Evolutionary conservation across 2,888 invertebrate species (phyloP), one percentile per base, ranked within the genome.

Genomic region (Cheilosia grossa): DNA sequence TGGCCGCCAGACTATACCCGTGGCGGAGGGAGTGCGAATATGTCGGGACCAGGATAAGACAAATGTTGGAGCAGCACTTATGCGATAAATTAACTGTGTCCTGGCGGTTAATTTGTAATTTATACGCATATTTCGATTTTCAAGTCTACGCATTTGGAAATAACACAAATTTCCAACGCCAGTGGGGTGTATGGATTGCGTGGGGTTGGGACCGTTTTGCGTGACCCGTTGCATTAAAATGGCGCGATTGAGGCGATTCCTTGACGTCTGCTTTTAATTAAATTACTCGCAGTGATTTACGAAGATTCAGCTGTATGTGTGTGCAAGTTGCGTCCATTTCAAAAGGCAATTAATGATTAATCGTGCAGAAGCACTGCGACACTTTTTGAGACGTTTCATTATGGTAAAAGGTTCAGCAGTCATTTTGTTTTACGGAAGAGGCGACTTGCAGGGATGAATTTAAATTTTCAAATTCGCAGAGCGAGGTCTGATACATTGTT

Each of bases 21-120:
- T 30, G 27, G 27, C 6, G 33, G 33, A 2, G 30, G 7, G 21
- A 21, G 21, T 56, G 56, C 19, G 47, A 21, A 21, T 51, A 19
- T 42, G 58, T 63, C 21, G 70, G 70, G 56, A 70, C 75, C 70
- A 81, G 47, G 54, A 77, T 77, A 85, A 75, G 85, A 72, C 81
- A 80, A 81, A 67, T 75, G 72, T 66, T 58, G 75, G 49, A 75
- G 75, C 66, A 77, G 75, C 75, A 72, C 61, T 77, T 72, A 42
- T 30, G 81, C 63, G 61, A 77, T 85, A 85, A 85, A 85, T 85
- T 85, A 85, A 85, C 80, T 63, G 51, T 61, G 61, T 81, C 77
- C 81, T 81, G 72, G 77, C 67, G 85, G 85, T 85, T 81, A 81
- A 85, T 85, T 85, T 80, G 81, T 85, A 85, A 81, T 85, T 81